These are phyloP conservation scores for Ptychobarbus kaznakovi DNA, from an alignment of 2,797 vertebrate genomes.

Conservation along the genomic window DNA sequence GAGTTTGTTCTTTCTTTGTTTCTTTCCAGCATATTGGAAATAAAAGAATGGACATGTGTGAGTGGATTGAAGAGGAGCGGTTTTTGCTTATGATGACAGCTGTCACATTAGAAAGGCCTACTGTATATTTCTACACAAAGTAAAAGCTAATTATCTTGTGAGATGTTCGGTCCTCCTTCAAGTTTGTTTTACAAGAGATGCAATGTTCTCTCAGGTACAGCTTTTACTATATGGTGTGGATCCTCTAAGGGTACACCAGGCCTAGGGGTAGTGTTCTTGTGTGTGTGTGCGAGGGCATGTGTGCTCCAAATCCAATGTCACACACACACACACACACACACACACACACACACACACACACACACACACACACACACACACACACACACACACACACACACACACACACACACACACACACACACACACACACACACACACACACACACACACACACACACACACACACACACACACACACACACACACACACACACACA, in stretches of 20 bases:
- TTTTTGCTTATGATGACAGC: slow-evolving; percentile 21
- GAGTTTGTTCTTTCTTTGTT: slow-evolving; percentile 32
- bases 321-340: not conserved
- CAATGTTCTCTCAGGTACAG: slow-evolving; percentile 47
- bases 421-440: not conserved
- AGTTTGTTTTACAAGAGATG: slow-evolving; percentile 40
- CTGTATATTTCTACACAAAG: not conserved
- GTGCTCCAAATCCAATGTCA: not conserved
- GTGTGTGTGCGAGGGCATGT: not conserved
- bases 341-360: not conserved
- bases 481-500: slow-evolving; percentile 12
- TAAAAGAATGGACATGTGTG: not conserved
- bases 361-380: not conserved
- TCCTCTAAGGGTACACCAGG: slow-evolving; percentile 44
- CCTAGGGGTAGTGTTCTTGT: slow-evolving; percentile 35
- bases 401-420: not conserved
- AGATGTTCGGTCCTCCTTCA: slow-evolving; percentile 22
- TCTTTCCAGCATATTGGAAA: slow-evolving; percentile 7
- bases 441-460: not conserved
- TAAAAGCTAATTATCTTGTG: slow-evolving; percentile 43
- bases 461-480: too few species aligned
- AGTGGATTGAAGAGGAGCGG: not conserved
- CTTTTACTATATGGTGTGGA: slow-evolving; percentile 38
- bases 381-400: not conserved
- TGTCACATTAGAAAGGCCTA: slow-evolving; percentile 6